Base-by-base conservation (phyloP, 2,113 vertebrate species). In the Oreochromis spilurus region DNA sequence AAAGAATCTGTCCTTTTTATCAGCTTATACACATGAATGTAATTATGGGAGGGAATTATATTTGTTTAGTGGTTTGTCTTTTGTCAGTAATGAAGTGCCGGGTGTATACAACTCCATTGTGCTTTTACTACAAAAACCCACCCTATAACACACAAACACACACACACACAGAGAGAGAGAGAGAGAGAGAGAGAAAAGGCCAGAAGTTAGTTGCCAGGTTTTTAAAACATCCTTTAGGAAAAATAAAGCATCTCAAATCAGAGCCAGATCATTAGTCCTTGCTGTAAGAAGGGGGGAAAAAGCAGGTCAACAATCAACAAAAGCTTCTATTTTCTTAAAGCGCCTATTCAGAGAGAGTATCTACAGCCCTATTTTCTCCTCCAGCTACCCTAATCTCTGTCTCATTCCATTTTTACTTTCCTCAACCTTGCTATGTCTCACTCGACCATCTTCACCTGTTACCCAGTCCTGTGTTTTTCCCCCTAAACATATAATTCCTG, bases 251-350 rank as follows among this genome's bases (percentile, higher is more conserved):
- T 67, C 52, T 87, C 19, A 82, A 92, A 94, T 86, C 84, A 82
- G 88, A 89, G 90, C 80, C 75, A 88, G 80, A 82, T 85, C 85
- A 85, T 90, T 86, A 91, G 67, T 81, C 34, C 12, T 7, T 19
- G 57, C 43, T 87, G 17, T 53, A 50, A 82, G 67, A 38, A 48
- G 34, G 31, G 29, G 34, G 58, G 19, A 0, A 1, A 57, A 78
- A 91, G 86, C 43, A 67, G 40, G 65, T 82, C 77, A 90, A 89
- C 86, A 92, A 86, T 91, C 84, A 90, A 93, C 88, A 88, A 91
- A 85, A 89, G 87, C 81, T 83, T 82, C 45, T 55, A 84, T 87
- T 87, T 82, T 90, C 60, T 65, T 50, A 60, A 84, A 83, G 21
- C 43, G 81, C 52, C 26, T 6, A 79, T 55, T 86, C 24, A 67